Base-by-base conservation (phyloP, 1,140 invertebrate species). In the Sitobion miscanthi region DNA sequence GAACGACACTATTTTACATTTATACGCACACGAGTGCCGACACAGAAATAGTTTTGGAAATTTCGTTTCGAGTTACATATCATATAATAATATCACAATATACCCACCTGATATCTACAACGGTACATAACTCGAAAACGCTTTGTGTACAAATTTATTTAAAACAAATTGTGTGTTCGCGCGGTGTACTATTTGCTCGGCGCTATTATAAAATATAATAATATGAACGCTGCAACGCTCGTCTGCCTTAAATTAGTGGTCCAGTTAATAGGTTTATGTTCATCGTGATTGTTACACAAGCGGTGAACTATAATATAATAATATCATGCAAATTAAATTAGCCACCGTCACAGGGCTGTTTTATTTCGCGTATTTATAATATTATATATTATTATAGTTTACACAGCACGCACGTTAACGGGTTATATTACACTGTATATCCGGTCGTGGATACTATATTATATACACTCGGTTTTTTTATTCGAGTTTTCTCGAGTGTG, bases 251-350 rank as follows among this genome's bases (percentile, higher is more conserved):
- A 85, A 85, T 38, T 25, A 23, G 38, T 42, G 38, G 82, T 85
- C 82, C 38, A 85, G 38, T 85, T 42, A 85, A 85, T 85, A 45
- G 62, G 30, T 69, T 69, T 42, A 85, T 42, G 82, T 85, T 85
- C 45, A 45, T 42, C 82, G 38, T 85, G 82, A 85, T 85, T 85
- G 82, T 85, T 25, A 42, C 6, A 85, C 6, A 85, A 25, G 82
- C 35, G 23, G 38, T 85, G 82, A 85, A 85, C 38, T 38, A 42
- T 42, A 42, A 42, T 42, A 42, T 42, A 42, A 23, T 42, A 11
- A 42, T 42, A 83, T 42, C 38, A 45, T 85, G 82, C 21, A 45
- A 45, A 45, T 83, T 85, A 45, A 25, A 85, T 85, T 45, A 25
- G 82, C 30, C 62, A 69, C 62, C 62, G 17, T 42, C 21, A 85